Evolutionary conservation across 2,888 invertebrate species (phyloP), one percentile per base, ranked within the genome.

Genomic region (Drosophila buzzatii): DNA sequence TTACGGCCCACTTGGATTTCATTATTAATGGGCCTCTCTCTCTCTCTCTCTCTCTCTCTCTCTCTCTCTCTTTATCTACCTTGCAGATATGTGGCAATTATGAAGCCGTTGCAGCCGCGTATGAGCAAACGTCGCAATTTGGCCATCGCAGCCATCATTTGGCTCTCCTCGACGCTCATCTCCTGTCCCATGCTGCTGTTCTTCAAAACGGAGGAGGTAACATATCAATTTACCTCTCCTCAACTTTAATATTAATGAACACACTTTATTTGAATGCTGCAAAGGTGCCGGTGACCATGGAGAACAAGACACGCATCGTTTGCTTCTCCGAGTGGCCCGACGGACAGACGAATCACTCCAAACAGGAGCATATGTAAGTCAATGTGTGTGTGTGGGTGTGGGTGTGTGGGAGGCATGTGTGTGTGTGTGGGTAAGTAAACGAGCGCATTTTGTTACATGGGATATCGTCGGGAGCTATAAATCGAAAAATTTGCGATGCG

Each of bases 11-110:
- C 9, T 31, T 51, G 45, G 41, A 64, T 64, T 63, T 44, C 35
- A 59, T 78, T 78, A 35, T 68, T 71, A 45, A 51, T 49, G 61
- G 45, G 39, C 33, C 16, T 14, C 14, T 39, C 37, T 39, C 37
- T 7, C 16, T 39, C 2, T 16, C 16, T 33, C 37, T 16, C 27
- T 6, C 27, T 16, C 16, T 37, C 1, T 16, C 37, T 14, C 23
- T 3, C 23, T 14, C 14, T 37, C 0, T 14, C 37, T 31, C 37
- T 14, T 2, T 23, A 53, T 47, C 18, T 8, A 6, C 31, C 66
- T 92, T 93, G 3, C 94, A 99, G 99, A 92, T 99, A 98, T 92
- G 97, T 98, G 93, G 99, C 98, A 60, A 99, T 99, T 87, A 97
- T 99, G 95, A 97, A 98, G 90, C 99, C 99, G 0, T 94, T 99